Evolutionary conservation across 1,140 invertebrate genomes (phyloP), one percentile per base, ranked within the genome.

Genomic region (Cheumatopsyche charites): DNA sequence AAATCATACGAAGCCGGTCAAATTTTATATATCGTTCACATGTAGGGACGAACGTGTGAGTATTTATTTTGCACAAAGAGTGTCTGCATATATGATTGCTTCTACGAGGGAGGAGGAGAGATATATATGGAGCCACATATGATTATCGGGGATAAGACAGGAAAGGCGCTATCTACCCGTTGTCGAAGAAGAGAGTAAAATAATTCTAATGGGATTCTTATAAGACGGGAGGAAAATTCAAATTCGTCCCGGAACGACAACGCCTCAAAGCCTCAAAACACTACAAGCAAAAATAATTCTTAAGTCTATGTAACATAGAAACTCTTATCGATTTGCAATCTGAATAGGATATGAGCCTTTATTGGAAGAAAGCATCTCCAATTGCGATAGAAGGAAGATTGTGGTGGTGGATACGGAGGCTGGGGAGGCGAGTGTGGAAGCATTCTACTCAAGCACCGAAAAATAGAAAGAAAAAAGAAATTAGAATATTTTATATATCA

Each of bases 401-500:
- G 67, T 65, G 73, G 61, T 63, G 42, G 29, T 15, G 41, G 65
- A 47, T 12, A 12, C 4, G 29, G 15, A 52, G 67, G 72, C 23
- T 41, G 36, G 67, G 67, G 72, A 55, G 72, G 67, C 58, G 52
- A 62, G 67, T 70, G 55, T 26, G 52, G 41, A 70, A 70, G 67
- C 45, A 70, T 63, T 69, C 71, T 73, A 73, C 65, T 73, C 55
- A 58, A 58, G 55, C 62, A 45, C 62, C 62, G 62, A 63, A 63
- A 63, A 63, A 41, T 45, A 49, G 63, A 49, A 67, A 75, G 67
- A 73, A 70, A 73, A 73, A 75, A 75, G 73, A 67, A 75, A 75
- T 75, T 75, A 75, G 73, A 75, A 75, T 75, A 75, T 75, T 75
- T 75, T 65, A 73, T 68, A 73, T 73, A 73, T 75, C 67, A 75